Evolutionary conservation across 1,140 invertebrate species (phyloP), one percentile per base, ranked within the genome.

Genomic region (Drosophila tristis): DNA sequence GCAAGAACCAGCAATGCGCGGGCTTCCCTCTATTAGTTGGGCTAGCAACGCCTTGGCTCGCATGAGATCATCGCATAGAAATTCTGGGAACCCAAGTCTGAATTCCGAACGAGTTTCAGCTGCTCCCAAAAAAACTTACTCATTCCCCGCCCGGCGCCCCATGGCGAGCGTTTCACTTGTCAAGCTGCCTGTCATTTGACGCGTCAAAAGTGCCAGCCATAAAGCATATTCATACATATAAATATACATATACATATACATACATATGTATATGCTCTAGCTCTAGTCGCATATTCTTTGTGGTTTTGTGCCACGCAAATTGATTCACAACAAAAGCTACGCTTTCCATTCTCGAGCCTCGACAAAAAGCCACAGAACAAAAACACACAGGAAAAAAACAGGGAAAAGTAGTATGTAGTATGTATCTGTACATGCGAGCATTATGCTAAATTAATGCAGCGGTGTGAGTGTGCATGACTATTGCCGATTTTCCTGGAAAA

Each of bases 401-500:
- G 31, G 9, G 43, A 72, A 55, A 55, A 70, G 35, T 48, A 49
- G 16, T 16, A 16, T 16, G 20, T 49, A 39, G 15, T 25, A 57
- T 20, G 48, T 61, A 50, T 80, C 51, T 73, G 25, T 57, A 59
- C 50, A 13, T 7, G 35, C 35, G 4, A 2, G 11, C 13, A 81
- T 78, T 87, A 86, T 86, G 82, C 74, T 87, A 86, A 86, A 87
- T 78, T 74, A 81, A 66, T 50, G 74, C 64, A 42, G 29, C 45
- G 51, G 31, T 67, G 47, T 63, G 26, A 61, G 64, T 65, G 50
- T 74, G 62, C 82, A 85, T 86, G 81, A 86, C 81, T 87, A 87
- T 74, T 85, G 63, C 74, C 64, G 78, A 78, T 72, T 87, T 82
- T 78, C 84, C 78, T 68, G 82, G 82, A 89, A 89, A 81, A 84